Base-by-base conservation (phyloP, 2,113 vertebrate species). In the Polypterus senegalus region DNA sequence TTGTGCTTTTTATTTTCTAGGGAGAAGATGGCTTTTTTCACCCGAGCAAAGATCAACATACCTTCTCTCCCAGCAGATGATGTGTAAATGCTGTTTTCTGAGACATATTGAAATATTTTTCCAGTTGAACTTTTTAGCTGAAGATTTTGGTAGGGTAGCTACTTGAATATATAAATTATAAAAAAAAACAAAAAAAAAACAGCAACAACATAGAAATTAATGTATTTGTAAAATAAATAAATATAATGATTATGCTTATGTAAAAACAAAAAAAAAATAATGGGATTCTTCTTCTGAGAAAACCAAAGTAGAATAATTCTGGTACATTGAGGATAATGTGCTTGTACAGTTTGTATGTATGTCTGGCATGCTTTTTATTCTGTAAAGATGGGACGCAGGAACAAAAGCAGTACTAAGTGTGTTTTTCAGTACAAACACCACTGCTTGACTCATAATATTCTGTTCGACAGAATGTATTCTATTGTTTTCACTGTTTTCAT, bases 11-110 rank as follows among this genome's bases (percentile, higher is more conserved):
- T 27, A 27, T 9, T 60, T 3, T 54, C 46, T 71, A 91, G 89
- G 83, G 86, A 91, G 84, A 91, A 89, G 83, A 91, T 91, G 3
- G 84, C 89, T 4, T 91, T 89, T 68, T 91, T 91, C 77, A 91
- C 87, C 58, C 75, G 87, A 72, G 84, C 86, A 1, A 91, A 84
- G 79, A 87, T 91, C 61, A 88, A 76, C 69, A 85, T 91, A 74
- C 87, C 89, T 6, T 75, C 86, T 62, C 79, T 91, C 64, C 85
- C 88, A 1, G 86, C 83, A 5, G 88, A 91, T 44, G 88, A 91
- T 59, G 89, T 91, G 47, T 91, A 86, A 82, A 27, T 69, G 52
- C 10, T 54, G 1, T 67, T 69, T 27, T 66, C 49, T 49, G 57
- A 51, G 46, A 69, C 60, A 71, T 49, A 60, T 57, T 68, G 67